These are phyloP conservation scores for Leptodactylus fallax DNA, from an alignment of 2,797 vertebrate genomes.

Conservation along the genomic window DNA sequence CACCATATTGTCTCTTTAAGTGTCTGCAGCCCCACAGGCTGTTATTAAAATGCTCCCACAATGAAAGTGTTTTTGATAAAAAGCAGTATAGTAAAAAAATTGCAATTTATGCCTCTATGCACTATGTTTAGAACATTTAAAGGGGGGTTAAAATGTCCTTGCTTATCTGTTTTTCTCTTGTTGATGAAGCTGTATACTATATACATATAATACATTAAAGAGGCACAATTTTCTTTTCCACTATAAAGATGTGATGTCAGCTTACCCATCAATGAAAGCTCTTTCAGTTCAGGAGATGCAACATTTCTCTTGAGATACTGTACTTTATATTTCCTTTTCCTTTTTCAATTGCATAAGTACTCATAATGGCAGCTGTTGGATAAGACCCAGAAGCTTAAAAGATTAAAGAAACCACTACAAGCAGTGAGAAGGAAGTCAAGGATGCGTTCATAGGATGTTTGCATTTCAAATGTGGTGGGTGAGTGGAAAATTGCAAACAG, in stretches of 20 bases:
- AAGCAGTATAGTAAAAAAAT: too few species aligned
- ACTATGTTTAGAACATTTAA: too few species aligned
- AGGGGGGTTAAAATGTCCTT: not conserved
- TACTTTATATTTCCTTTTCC: slow-evolving; percentile 62
- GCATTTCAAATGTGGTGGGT: slow-evolving; percentile 72
- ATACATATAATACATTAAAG: not conserved
- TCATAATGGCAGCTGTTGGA: slow-evolving; percentile 76
- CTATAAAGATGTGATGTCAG: slow-evolving; percentile 33
- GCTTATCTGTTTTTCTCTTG: not conserved
- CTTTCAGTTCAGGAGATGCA: slow-evolving; percentile 42
- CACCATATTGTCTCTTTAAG: too few species aligned
- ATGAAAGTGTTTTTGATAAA: too few species aligned
- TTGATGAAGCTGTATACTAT: not conserved
- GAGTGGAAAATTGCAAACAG: slow-evolving; percentile 79
- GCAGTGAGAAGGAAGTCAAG: slow-evolving; percentile 76
- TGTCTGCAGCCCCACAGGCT: too few species aligned
- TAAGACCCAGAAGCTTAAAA: slow-evolving; percentile 81
- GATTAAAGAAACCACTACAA: slow-evolving; percentile 83
- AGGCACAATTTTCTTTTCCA: slow-evolving; percentile 1
- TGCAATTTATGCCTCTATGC: too few species aligned
- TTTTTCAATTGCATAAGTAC: slow-evolving; percentile 74
- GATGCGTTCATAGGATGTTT: slow-evolving; percentile 73
- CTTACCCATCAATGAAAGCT: slow-evolving; percentile 44
- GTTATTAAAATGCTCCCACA: too few species aligned
- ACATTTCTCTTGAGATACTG: slow-evolving; percentile 63